Evolutionary conservation across 1,140 invertebrate species (phyloP).

Genomic region (Drosophila watanabei): DNA sequence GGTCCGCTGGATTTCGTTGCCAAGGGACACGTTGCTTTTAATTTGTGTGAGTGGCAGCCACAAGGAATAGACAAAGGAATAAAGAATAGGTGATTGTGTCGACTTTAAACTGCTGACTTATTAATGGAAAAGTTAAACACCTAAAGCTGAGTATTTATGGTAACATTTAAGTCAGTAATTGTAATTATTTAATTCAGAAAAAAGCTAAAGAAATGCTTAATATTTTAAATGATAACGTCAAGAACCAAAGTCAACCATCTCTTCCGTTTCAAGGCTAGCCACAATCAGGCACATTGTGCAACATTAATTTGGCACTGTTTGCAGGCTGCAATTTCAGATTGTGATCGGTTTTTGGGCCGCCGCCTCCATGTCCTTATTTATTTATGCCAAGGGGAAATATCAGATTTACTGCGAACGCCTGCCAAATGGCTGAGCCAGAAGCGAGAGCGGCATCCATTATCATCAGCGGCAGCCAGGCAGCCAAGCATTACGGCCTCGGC

Average conservation of each 20-base stretch:
- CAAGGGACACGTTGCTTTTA: conserved; percentile 40
- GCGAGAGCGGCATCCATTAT: conserved; percentile 53
- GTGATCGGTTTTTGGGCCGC: conserved; percentile 43
- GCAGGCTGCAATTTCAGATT: conserved; percentile 61
- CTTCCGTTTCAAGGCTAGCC: conserved; percentile 9
- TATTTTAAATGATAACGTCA: too few relatives aligned
- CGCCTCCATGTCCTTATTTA: conserved; percentile 52
- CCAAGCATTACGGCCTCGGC: conserved; percentile 59
- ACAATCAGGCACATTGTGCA: conserved; percentile 55
- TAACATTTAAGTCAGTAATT: too few relatives aligned
- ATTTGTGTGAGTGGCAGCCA: conserved; percentile 42
- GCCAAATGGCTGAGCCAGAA: conserved; percentile 58
- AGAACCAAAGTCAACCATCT: neutral
- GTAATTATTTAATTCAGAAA: neutral
- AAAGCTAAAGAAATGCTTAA: neutral
- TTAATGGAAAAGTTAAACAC: neutral
- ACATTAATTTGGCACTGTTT: conserved; percentile 60
- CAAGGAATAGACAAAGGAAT: conserved; percentile 2
- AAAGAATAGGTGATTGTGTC: neutral
- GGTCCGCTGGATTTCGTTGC: conserved; percentile 1
- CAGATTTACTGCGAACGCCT: conserved; percentile 62
- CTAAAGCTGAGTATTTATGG: neutral
- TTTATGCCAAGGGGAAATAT: conserved; percentile 61
- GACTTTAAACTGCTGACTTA: conserved; percentile 6
- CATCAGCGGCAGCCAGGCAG: conserved; percentile 56